Evolutionary conservation across 2,113 vertebrate species (phyloP), one percentile per base, ranked within the genome.

Genomic region (Lota lota): DNA sequence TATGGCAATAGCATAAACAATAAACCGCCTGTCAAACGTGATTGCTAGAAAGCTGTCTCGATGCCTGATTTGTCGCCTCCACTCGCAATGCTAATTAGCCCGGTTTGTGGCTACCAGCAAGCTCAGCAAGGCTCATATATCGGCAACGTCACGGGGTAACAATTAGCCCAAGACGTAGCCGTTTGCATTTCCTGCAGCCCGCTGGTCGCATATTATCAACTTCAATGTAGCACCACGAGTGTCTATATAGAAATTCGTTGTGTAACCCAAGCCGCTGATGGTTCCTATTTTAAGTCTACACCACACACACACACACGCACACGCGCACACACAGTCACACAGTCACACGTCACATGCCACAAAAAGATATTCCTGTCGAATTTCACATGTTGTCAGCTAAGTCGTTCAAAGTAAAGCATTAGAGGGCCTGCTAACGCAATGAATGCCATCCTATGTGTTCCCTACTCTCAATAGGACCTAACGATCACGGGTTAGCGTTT

Each of bases 121-220:
- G 80, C 83, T 86, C 85, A 88, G 87, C 85, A 84, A 74, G 80
- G 69, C 68, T 78, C 77, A 72, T 70, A 82, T 84, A 73, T 79
- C 82, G 72, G 72, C 84, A 85, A 88, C 90, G 90, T 93, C 90
- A 92, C 85, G 80, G 85, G 85, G 83, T 90, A 92, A 89, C 90
- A 88, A 92, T 92, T 90, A 84, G 88, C 78, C 68, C 81, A 70
- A 83, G 64, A 80, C 85, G 79, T 73, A 81, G 83, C 66, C 76
- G 28, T 70, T 79, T 62, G 22, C 33, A 71, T 70, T 79, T 76
- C 66, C 60, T 70, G 28, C 75, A 63, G 58, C 20, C 22, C 65
- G 40, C 10, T 65, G 67, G 66, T 54, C 76, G 59, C 67, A 75
- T 57, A 73, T 76, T 75, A 5, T 47, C 2, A 47, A 47, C 40